Evolutionary conservation across 2,888 invertebrate genomes (phyloP), one percentile per base, ranked within the genome.

Genomic region (Isoperla grammatica): DNA sequence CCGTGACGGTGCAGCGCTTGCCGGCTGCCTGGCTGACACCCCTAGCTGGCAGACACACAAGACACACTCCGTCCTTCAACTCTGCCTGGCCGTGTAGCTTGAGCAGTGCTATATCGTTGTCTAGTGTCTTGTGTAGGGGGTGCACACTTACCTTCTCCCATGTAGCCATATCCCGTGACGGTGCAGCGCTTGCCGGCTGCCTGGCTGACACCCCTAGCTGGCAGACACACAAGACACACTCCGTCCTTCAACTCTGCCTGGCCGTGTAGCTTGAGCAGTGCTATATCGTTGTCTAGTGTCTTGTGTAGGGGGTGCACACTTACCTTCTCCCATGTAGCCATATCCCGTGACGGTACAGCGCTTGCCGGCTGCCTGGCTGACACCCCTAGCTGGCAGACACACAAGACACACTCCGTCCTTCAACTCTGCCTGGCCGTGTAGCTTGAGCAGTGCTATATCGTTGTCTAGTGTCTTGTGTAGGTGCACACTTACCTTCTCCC

Each of bases 261-360:
- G 0, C 92, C 91, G 64, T 90, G 89, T 19, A 95, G 79, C 73
- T 93, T 93, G 11, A 96, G 78, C 62, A 96, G 73, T 1, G 96
- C 96, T 64, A 96, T 94, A 69, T 96, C 95, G 69, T 96, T 95
- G 73, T 94, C 95, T 65, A 95, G 76, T 1, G 95, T 95, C 75
- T 94, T 94, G 67, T n/a, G n/a, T n/a, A n/a, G n/a, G n/a, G n/a
- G n/a, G n/a, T n/a, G n/a, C n/a, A n/a, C n/a, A 64, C 68, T 71
- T 72, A 92, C 93, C 87, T 81, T 95, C 95, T 53, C 93, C 93
- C 92, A 94, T 93, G 71, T 95, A 95, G 6, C 95, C 95, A 70
- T 95, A 95, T 2, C 95, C 95, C 8, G 95, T 95, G 67, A 93
- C 94, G 0, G 92, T 94, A 71, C 95, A 95, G 37, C 93, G 79